Conservation (phyloP, 2,888 invertebrate genomes). For the Salpingus planirostris region DNA sequence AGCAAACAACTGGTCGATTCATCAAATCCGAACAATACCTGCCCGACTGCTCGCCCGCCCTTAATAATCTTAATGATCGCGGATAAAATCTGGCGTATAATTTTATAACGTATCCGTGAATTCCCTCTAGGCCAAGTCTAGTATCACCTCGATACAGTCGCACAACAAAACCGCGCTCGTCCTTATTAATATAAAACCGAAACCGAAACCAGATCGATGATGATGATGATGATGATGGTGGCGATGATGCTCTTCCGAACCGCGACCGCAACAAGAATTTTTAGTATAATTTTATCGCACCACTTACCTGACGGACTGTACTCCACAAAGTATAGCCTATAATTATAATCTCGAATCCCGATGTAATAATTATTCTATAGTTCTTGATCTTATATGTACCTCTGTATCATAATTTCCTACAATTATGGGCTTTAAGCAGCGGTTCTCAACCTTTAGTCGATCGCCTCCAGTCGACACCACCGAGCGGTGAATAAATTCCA, state of each 20-base stretch:
- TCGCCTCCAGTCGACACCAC: too few species aligned
- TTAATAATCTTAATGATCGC: constrained; percentile 44
- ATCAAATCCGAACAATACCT: constrained; percentile 38
- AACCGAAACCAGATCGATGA: too few species aligned
- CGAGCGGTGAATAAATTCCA: too few species aligned
- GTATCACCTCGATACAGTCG: constrained; percentile 33
- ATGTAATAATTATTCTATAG: constrained; percentile 39
- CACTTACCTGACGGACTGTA: constrained; percentile 31
- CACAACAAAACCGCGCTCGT: constrained; percentile 12
- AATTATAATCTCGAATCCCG: constrained; percentile 39
- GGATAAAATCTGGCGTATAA: constrained; percentile 43
- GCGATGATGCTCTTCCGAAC: too few species aligned
- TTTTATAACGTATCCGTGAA: constrained; percentile 40
- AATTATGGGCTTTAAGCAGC: constrained; percentile 33
- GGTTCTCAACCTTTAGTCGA: constrained; percentile 23
- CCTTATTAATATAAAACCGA: too few species aligned
- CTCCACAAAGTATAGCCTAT: constrained; percentile 33
- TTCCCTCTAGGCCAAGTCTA: constrained; percentile 37
- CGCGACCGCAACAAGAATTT: too few species aligned
- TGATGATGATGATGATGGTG: too few species aligned
- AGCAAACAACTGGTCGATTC: constrained; percentile 37
- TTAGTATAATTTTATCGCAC: constrained; percentile 27
- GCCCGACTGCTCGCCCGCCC: constrained; percentile 39
- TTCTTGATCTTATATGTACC: constrained; percentile 34
- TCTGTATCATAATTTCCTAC: constrained; percentile 37